A percentile compares a stretch with the other conserved stretches of the same genome.
Conservation (phyloP, 2,888 invertebrate species). For the Heliconius erato region DNA sequence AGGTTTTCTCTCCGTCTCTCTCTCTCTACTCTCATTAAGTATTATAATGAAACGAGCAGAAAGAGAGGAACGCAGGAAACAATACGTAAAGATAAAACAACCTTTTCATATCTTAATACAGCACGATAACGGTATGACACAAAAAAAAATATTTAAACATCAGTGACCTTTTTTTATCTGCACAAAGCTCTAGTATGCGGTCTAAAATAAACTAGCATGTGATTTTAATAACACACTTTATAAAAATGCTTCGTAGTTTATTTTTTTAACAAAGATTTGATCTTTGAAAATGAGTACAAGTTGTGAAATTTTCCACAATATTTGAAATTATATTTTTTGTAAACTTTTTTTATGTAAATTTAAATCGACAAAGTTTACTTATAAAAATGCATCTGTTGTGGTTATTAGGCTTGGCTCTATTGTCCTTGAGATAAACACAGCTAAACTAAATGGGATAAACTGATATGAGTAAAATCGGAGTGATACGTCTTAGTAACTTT, state of each 20-base stretch:
- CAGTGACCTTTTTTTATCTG: slow-evolving; percentile 43
- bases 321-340: background rate
- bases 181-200: slow-evolving; percentile 52
- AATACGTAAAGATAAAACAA: no score
- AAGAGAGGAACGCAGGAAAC: no score
- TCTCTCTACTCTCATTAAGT: no score
- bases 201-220: slow-evolving; percentile 49
- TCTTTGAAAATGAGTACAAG: background rate
- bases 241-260: slow-evolving; percentile 35
- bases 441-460: background rate
- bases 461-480: background rate
- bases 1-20: no score
- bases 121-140: slow-evolving; percentile 21
- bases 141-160: slow-evolving; percentile 7
- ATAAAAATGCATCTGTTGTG: no score
- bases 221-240: slow-evolving; percentile 44
- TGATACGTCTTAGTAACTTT: background rate
- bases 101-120: background rate
- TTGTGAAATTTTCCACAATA: background rate
- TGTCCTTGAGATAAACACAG: background rate
- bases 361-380: no score
- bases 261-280: background rate
- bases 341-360: no score
- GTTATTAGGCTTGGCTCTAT: background rate
- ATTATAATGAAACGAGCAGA: no score